Base-by-base conservation (phyloP, 2,797 vertebrate species). In the Enteromius thamalakanensis region DNA sequence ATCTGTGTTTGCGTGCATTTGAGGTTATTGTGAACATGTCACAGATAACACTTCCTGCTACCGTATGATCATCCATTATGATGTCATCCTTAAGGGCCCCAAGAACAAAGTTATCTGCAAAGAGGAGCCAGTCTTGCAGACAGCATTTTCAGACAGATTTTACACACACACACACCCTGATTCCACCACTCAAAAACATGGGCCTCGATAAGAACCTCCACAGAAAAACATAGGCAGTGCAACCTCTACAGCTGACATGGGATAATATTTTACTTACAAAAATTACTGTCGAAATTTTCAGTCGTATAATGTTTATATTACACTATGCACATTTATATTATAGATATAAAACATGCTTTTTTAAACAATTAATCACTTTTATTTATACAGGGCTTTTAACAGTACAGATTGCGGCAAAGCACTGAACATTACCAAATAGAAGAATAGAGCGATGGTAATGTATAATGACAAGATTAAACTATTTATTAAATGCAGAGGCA, bases 31-130 rank as follows among this genome's bases (percentile, higher is more conserved):
- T 58, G 74, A 87, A 85, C 60, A 21, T 70, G 65, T 34, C 40
- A 53, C 80, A 89, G 93, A 94, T 93, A 94, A 92, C 60, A 65
- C 69, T 92, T 93, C 92, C 93, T 92, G 90, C 81, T 86, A 6
- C 90, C 90, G 87, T 90, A 87, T 93, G 69, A 76, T 87, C 86
- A 91, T 91, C 89, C 89, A 86, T 92, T 91, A 93, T 94, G 93
- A 94, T 92, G 93, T 94, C 93, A 93, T 91, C 88, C 91, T 89
- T 87, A 79, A 82, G 86, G 87, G 87, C 82, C 87, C 84, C 21
- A 12, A 92, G 89, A 93, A 94, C 91, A 94, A 92, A 93, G 91
- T 90, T 94, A 94, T 94, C 93, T 92, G 58, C 58, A 87, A 87
- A 87, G 87, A 91, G 91, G 91, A 92, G 87, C 74, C 81, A n/a